Evolutionary conservation across 2,797 vertebrate species (phyloP).

Genomic region (Octomys mimax): DNA sequence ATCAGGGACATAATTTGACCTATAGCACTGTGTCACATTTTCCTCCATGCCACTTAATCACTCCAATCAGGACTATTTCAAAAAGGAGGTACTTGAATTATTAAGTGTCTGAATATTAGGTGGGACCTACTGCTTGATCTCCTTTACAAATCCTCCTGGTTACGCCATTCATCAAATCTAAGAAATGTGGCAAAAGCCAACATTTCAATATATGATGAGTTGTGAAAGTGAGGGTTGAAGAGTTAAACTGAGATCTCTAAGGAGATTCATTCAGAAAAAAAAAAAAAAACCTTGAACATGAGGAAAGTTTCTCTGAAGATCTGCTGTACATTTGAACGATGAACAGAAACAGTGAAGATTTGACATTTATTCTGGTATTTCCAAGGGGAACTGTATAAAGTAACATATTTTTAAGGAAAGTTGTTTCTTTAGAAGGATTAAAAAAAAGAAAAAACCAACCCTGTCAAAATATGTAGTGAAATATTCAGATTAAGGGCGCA

Average conservation of each 20-base stretch:
- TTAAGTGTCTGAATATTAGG: background rate
- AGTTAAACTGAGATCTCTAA: conserved; percentile 12
- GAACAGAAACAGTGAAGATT: conserved; percentile 52
- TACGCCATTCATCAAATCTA: background rate
- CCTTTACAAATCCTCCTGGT: background rate
- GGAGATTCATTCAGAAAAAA: conserved; percentile 62
- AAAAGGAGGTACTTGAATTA: background rate
- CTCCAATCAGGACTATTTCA: background rate
- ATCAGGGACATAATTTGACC: background rate
- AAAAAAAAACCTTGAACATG: conserved; percentile 40
- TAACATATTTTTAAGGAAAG: conserved; percentile 72
- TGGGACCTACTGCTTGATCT: background rate
- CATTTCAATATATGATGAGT: background rate
- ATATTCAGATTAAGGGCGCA: conserved; percentile 7
- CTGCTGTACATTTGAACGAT: conserved; percentile 35
- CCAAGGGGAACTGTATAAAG: conserved; percentile 56
- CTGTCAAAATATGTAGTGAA: conserved; percentile 22
- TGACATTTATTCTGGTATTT: conserved; percentile 77
- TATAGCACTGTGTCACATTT: background rate
- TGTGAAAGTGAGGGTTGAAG: background rate
- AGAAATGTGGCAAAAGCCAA: conserved; percentile 18
- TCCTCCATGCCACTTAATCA: background rate
- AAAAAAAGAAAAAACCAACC: background rate
- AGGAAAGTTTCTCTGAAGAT: conserved; percentile 60
- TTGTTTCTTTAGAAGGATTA: conserved; percentile 68